Evolutionary conservation across 2,113 vertebrate species (phyloP), one percentile per base, ranked within the genome.

Genomic region (Etheostoma spectabile): DNA sequence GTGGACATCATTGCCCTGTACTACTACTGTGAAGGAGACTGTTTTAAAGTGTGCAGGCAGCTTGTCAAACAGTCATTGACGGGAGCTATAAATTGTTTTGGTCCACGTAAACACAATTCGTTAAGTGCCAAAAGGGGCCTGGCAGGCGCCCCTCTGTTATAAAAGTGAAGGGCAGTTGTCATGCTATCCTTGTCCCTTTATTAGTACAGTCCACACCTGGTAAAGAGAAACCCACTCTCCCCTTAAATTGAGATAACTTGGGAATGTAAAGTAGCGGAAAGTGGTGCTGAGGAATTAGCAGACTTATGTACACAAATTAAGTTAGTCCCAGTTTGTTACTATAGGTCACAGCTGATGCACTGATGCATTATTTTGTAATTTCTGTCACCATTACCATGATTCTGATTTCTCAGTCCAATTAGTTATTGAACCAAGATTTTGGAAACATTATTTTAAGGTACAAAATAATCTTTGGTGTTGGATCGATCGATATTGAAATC

Each of bases 21-120:
- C 35, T 5, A 18, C 61, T 69, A 16, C 61, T 16, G 80, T 1
- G 53, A 77, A 55, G 61, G n/a, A 61, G 53, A 52, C 74, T 88
- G 86, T 85, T 65, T 90, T 77, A 46, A 33, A 45, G 75, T 56
- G 84, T 60, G 67, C 53, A 74, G 52, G 83, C 87, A 84, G 86
- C 88, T 84, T 92, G 89, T 94, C 91, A 93, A 92, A 93, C 89
- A 92, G 85, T 77, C 61, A 22, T 4, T 60, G 89, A 86, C 79
- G 5, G 84, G 67, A 53, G 84, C 84, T 77, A 83, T 93, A 94
- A 93, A 93, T 91, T 59, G 80, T 33, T n/a, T 69, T 7, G 75
- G 79, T 62, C 82, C 67, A 46, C 86, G 81, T 93, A 93, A 94
- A 93, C 93, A 93, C 51, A 13, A 92, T 87, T 77, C 74, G 45